Evolutionary conservation across 2,113 vertebrate species (phyloP), one percentile per base, ranked within the genome.

Genomic region (Pseudorasbora parva): DNA sequence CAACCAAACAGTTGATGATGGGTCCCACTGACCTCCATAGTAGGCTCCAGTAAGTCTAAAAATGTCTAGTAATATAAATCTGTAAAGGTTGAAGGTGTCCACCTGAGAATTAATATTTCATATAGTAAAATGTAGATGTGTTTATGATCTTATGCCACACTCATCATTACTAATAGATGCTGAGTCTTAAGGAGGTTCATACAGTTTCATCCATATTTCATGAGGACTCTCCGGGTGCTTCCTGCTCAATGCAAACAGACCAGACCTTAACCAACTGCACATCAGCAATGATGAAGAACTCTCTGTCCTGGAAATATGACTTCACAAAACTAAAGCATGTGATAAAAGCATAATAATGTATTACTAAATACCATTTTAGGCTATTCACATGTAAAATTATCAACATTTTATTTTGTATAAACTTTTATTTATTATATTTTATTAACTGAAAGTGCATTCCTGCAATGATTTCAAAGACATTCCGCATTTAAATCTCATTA

Each of bases 161-260:
- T 51, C 57, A 49, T 81, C 64, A 86, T 86, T 49, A 85, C 49
- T 85, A 72, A 83, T 85, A 72, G 57, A 89, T 81, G 80, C 17
- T 72, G 57, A 4, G 45, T 73, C 30, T 88, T 86, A 84, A 60
- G 78, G 64, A 62, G 62, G 33, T 64, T 27, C 56, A 47, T n/a
- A 82, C 64, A 83, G 75, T 73, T 47, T 73, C 37, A 85, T 88
- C 41, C 57, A 87, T 88, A 83, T 81, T 88, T 84, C 47, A 88
- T 37, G 37, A n/a, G 56, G 71, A 72, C 62, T 71, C 81, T 81
- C 41, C 21, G 4, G 62, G 77, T 19, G 43, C 23, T 83, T 78
- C 17, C n/a, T 30, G 47, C 37, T 79, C 25, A n/a, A 27, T 66
- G 59, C 23, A 23, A 62, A 54, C 25, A 59, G 17, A 25, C 59